These are phyloP conservation scores for Zosterops lateralis DNA, from an alignment of 2,113 vertebrate genomes.

Conservation along the genomic window DNA sequence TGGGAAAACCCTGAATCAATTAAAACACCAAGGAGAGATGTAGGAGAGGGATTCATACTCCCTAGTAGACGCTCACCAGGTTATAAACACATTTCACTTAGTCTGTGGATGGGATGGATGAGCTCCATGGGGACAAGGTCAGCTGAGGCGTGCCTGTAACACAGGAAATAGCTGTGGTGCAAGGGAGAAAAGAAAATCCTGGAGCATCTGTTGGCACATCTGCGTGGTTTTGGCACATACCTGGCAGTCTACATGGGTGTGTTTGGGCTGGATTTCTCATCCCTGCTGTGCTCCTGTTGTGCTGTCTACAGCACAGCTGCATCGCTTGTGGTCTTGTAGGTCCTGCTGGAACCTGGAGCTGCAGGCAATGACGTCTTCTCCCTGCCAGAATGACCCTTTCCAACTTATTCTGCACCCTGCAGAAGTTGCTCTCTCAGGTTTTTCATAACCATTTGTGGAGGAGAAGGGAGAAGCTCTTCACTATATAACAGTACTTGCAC, in stretches of 20 bases:
- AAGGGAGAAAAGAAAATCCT: neutral
- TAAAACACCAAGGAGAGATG: slow-evolving; percentile 26
- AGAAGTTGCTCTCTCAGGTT: neutral
- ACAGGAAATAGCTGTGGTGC: neutral
- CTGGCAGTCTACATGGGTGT: neutral
- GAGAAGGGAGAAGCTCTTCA: neutral
- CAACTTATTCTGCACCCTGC: neutral
- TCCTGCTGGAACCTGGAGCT: neutral
- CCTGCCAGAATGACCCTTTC: neutral
- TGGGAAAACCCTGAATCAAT: slow-evolving; percentile 60
- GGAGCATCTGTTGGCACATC: neutral
- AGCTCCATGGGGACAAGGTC: neutral
- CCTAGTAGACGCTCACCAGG: neutral
- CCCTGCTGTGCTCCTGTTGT: neutral
- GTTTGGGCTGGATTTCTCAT: neutral
- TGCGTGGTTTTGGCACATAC: neutral
- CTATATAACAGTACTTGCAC: neutral
- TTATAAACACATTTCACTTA: neutral
- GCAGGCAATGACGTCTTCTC: neutral
- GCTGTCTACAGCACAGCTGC: neutral
- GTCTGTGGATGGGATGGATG: neutral
- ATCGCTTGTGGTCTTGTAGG: rapidly evolving
- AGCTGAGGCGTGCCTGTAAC: neutral
- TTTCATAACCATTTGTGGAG: slow-evolving; percentile 5
- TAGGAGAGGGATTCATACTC: slow-evolving; percentile 1